These are phyloP conservation scores for Ellobium chinense DNA, from an alignment of 2,888 invertebrate genomes.

Conservation along the genomic window DNA sequence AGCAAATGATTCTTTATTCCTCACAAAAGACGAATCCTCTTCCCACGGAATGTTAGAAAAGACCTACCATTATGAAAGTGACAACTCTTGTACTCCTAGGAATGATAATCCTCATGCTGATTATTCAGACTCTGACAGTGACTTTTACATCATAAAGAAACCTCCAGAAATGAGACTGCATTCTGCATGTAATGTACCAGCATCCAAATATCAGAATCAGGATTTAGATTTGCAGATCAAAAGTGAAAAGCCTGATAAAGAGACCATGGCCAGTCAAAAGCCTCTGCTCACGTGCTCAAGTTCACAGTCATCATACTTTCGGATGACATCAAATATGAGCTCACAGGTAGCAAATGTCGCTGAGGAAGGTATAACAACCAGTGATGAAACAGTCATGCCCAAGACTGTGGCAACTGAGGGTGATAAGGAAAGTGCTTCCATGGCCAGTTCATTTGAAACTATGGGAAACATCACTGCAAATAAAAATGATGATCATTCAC, in stretches of 20 bases:
- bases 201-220: neutral
- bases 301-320: neutral
- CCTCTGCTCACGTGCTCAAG: neutral
- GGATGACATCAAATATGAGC: neutral
- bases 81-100: neutral
- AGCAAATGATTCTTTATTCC: neutral
- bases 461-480: neutral
- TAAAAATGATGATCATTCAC: neutral
- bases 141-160: neutral
- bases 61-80: neutral
- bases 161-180: neutral
- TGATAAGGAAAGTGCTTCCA: too few relatives aligned
- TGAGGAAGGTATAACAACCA: neutral
- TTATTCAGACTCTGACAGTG: neutral
- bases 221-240: neutral
- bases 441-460: too few relatives aligned
- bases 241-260: neutral
- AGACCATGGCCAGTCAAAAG: too few relatives aligned
- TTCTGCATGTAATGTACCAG: too few relatives aligned
- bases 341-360: too few relatives aligned
- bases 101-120: neutral
- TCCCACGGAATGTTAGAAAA: neutral
- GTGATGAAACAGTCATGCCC: neutral
- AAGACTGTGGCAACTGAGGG: neutral
- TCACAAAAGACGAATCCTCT: neutral